Percentiles rank a stretch among this genome's conserved stretches.
phyloP scores from a whole-genome alignment of 2,888 invertebrate species.

The Tetheella fluctuosa region DNA sequence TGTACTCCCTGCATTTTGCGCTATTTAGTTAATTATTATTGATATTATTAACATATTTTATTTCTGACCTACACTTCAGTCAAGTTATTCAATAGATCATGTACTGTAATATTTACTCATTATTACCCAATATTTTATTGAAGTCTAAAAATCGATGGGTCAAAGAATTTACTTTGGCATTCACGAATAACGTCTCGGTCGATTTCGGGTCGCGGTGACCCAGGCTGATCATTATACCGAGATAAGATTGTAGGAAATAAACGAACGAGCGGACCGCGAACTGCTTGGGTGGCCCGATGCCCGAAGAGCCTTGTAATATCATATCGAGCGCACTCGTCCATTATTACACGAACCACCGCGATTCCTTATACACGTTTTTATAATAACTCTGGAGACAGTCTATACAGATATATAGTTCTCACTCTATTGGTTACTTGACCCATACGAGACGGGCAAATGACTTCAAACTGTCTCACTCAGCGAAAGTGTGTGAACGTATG shows the following conservation, averaged over 20 bases:
- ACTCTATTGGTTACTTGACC: conserved; percentile 41
- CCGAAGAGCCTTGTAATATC: conserved; percentile 50
- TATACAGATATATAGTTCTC: conserved; percentile 40
- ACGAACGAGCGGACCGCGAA: conserved; percentile 53
- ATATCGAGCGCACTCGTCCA: conserved; percentile 54
- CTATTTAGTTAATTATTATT: too few relatives aligned
- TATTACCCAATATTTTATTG: not conserved
- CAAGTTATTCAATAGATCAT: too few relatives aligned
- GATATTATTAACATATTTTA: too few relatives aligned
- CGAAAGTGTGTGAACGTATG: conserved; percentile 75
- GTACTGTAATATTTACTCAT: too few relatives aligned
- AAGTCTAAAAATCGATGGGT: conserved; percentile 5
- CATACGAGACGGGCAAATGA: conserved; percentile 52
- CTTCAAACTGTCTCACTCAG: conserved; percentile 79
- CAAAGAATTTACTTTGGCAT: conserved; percentile 10
- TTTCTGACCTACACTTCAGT: too few relatives aligned
- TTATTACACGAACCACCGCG: conserved; percentile 48
- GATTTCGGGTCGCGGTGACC: conserved; percentile 49
- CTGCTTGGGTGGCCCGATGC: conserved; percentile 75
- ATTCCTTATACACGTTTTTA: conserved; percentile 7
- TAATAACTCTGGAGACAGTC: conserved; percentile 22
- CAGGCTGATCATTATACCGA: conserved; percentile 61
- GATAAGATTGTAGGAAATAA: conserved; percentile 76
- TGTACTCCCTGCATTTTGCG: too few relatives aligned
- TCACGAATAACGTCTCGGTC: conserved; percentile 35